Conservation (phyloP, 1,140 invertebrate species). For the Tigriopus japonicus region DNA sequence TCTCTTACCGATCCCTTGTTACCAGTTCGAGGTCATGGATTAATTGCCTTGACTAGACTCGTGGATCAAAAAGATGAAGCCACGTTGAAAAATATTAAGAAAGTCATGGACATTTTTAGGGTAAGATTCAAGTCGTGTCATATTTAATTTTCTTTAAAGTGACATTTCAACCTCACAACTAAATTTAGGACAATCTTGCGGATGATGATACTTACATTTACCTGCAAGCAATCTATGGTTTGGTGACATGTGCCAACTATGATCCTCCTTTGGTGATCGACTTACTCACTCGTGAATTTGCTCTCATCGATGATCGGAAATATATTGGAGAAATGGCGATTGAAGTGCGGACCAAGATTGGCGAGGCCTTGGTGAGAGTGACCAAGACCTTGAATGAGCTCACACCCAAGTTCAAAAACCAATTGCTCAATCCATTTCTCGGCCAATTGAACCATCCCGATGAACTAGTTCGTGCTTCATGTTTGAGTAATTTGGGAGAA, state of each 20-base stretch:
- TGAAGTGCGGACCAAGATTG: conserved; percentile 52
- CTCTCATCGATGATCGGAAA: conserved; percentile 26
- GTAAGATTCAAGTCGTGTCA: too few species aligned
- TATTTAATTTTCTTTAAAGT: too few species aligned
- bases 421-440: conserved; percentile 50
- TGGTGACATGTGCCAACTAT: conserved; percentile 30
- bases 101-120: conserved; percentile 42
- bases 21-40: conserved; percentile 56
- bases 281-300: conserved; percentile 39
- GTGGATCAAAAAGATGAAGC: conserved; percentile 42
- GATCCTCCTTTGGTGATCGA: conserved; percentile 32
- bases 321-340: conserved; percentile 21
- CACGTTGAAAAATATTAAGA: conserved; percentile 39
- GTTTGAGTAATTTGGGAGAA: conserved; percentile 64
- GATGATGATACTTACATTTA: conserved; percentile 67
- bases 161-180: too few species aligned
- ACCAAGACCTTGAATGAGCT: conserved; percentile 52
- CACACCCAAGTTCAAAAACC: conserved; percentile 44
- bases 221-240: conserved; percentile 50
- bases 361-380: conserved; percentile 56
- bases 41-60: conserved; percentile 48
- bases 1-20: conserved; percentile 50
- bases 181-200: conserved; percentile 40
- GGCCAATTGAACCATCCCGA: conserved; percentile 45
- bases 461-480: conserved; percentile 51